A percentile compares a stretch with the other conserved stretches of the same genome.
These are phyloP conservation scores for Drosophila parvula DNA, from an alignment of 1,140 invertebrate genomes.

Conservation along the genomic window DNA sequence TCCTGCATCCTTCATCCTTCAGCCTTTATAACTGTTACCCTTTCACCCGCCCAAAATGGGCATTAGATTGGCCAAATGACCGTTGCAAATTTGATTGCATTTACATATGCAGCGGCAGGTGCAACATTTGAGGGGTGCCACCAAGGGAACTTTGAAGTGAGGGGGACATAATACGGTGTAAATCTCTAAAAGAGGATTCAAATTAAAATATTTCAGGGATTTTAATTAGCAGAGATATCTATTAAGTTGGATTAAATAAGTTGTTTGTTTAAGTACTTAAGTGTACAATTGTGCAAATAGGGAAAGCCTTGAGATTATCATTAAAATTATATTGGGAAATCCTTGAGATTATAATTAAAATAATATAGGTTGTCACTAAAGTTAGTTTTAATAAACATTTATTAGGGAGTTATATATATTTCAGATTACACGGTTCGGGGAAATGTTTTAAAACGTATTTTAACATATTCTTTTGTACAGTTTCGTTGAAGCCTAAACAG, in stretches of 20 bases:
- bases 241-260: not conserved
- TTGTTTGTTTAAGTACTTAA: not conserved
- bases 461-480: too few relatives aligned
- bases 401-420: too few relatives aligned
- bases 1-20: not conserved
- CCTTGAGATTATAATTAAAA: not conserved
- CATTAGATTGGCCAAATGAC: constrained; percentile 80
- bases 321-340: not conserved
- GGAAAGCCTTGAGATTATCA: not conserved
- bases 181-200: not conserved
- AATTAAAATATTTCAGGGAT: not conserved
- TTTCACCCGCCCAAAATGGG: constrained; percentile 47
- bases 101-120: constrained; percentile 68
- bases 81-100: constrained; percentile 80
- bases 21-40: not conserved
- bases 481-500: too few relatives aligned
- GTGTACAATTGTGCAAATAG: not conserved
- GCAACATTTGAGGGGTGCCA: not conserved
- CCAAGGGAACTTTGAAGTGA: not conserved
- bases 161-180: too few relatives aligned
- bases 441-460: too few relatives aligned
- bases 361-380: too few relatives aligned
- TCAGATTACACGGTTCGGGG: too few relatives aligned
- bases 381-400: too few relatives aligned
- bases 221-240: not conserved